A percentile compares a stretch with the other conserved stretches of the same genome.
Evolutionary conservation across 2,888 invertebrate species (phyloP).

Genomic region (Ernsta delagoae): DNA sequence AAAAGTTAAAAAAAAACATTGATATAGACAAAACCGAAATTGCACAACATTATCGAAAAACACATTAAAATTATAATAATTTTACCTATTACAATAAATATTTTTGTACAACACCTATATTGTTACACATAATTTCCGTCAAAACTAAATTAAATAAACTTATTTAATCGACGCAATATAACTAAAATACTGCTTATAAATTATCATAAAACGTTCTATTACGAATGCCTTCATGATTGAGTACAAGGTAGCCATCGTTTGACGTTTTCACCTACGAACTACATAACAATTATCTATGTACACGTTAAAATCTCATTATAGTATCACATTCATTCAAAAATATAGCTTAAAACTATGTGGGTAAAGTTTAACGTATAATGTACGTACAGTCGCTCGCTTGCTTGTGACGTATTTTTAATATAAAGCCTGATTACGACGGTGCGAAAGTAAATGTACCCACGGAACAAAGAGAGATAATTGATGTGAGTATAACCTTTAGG

Average conservation of each 20-base stretch:
- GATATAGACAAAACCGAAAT: too few species aligned
- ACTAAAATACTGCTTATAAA: conserved; percentile 29
- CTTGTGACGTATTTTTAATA: conserved; percentile 44
- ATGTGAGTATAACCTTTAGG: too few species aligned
- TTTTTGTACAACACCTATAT: too few species aligned
- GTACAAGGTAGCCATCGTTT: conserved; percentile 24
- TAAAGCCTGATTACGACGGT: not conserved
- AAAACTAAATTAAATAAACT: not conserved
- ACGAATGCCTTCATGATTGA: conserved; percentile 7
- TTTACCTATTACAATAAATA: too few species aligned
- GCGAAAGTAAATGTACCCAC: too few species aligned
- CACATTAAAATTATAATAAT: too few species aligned
- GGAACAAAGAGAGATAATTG: too few species aligned
- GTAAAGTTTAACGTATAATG: too few species aligned
- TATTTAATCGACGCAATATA: not conserved
- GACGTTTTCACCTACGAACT: conserved; percentile 52
- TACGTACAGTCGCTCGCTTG: conserved; percentile 49
- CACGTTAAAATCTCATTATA: conserved; percentile 68
- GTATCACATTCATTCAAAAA: conserved; percentile 81
- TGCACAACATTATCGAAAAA: too few species aligned
- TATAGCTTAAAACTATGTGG: conserved; percentile 55
- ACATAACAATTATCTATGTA: conserved; percentile 64
- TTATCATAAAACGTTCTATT: not conserved
- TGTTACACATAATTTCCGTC: not conserved
- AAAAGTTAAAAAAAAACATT: too few species aligned